Conservation (phyloP, 2,888 invertebrate genomes). For the Vannuccia rotundouncinata region DNA sequence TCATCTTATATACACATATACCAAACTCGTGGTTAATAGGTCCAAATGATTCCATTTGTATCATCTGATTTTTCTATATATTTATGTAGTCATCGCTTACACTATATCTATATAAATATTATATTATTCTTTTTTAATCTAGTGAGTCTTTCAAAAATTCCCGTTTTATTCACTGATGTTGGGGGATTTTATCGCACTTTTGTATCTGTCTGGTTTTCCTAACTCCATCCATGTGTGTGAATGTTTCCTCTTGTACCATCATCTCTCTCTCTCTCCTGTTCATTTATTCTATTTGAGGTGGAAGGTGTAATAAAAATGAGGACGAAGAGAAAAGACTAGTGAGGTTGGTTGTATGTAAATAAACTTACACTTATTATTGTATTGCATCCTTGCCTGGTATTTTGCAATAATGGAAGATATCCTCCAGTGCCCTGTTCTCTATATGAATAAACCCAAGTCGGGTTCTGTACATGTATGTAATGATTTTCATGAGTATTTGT, state of each 20-base stretch:
- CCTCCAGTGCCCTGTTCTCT: background rate
- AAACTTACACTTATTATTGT: background rate
- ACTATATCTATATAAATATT: background rate
- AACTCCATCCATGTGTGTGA: no score
- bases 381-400: background rate
- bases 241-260: background rate
- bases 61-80: background rate
- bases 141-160: conserved; percentile 3
- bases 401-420: background rate
- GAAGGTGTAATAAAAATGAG: no score
- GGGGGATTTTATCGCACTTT: conserved; percentile 6
- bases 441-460: background rate
- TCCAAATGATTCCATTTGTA: background rate
- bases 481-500: background rate
- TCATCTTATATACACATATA: background rate
- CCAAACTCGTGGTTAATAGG: background rate
- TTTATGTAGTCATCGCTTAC: no score
- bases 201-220: background rate
- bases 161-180: background rate
- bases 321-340: background rate
- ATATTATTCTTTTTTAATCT: background rate
- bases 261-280: background rate
- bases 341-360: background rate
- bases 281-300: background rate
- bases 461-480: background rate